Base-by-base conservation (phyloP, 2,888 invertebrate genomes). In the Cheilosia grossa region DNA sequence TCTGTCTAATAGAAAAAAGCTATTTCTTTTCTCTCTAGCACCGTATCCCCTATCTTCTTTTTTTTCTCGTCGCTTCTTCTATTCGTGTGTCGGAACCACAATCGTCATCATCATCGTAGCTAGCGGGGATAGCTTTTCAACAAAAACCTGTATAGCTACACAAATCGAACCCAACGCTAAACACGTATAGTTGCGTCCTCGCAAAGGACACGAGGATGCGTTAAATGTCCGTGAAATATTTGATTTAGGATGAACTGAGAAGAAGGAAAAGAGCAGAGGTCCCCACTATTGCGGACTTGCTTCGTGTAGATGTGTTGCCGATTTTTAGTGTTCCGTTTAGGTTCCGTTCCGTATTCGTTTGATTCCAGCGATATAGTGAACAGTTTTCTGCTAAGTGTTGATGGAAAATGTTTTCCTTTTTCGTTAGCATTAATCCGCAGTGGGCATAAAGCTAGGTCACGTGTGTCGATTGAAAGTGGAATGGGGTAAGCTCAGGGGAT, bases 1-100 rank as follows among this genome's bases (percentile, higher is more conserved):
- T 63, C 63, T 75, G 81, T 75, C 69, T 81, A 81, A 75, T 81
- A 70, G 81, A 75, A 81, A 81, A 81, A 81, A 81, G 64, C 75
- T 69, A 81, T 75, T 75, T 81, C 75, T 81, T 69, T 81, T 75
- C 75, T 75, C 63, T 66, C 49, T 44, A 42, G 47, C 40, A 51
- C 49, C n/a, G 3, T 37, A 24, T 19, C 37, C 49, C 37, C 49
- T 17, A 33, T 13, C 19, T 40, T 13, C 15, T 40, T 19, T 40
- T 17, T 51, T 33, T 59, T 15, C 42, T n/a, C n/a, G 15, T 49
- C 21, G 4, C 15, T 40, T 54, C 27, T 30, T n/a, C 33, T 59
- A 42, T 47, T 58, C 53, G 15, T 24, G 4, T 53, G 24, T 15
- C 10, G 58, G 53, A 73, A 80, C 73, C 79, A 44, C 66, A 66